A percentile compares a stretch with the other conserved stretches of the same genome.
Conservation (phyloP, 2,113 vertebrate species). For the Boleophthalmus pectinirostris region DNA sequence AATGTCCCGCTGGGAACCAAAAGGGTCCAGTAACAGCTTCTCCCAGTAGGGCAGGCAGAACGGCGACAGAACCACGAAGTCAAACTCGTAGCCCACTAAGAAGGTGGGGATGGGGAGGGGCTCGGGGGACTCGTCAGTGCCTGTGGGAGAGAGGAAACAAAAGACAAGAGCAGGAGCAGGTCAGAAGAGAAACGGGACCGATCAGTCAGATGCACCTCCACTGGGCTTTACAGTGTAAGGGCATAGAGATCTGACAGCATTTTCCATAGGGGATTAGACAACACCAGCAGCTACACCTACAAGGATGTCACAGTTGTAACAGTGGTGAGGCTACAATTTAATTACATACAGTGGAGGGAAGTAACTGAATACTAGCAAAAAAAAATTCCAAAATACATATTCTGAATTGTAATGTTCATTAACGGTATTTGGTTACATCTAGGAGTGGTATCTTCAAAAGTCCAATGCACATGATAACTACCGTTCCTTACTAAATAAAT, state of each 20-base stretch:
- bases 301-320: background rate
- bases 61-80: slow-evolving; percentile 97
- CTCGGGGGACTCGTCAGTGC: slow-evolving; percentile 98
- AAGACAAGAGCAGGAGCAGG: background rate
- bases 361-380: background rate
- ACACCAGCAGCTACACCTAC: background rate
- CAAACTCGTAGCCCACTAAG: slow-evolving; percentile 95
- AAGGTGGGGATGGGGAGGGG: slow-evolving; percentile 98
- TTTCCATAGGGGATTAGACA: background rate
- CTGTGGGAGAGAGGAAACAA: slow-evolving; percentile 68
- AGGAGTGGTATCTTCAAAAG: no score
- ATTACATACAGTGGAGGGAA: background rate
- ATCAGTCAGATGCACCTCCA: background rate
- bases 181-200: slow-evolving; percentile 7
- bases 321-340: background rate
- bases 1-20: slow-evolving; percentile 94
- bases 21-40: slow-evolving; percentile 95
- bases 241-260: background rate
- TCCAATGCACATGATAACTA: no score
- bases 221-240: slow-evolving; percentile 2
- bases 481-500: no score
- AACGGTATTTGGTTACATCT: no score
- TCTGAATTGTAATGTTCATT: no score
- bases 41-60: slow-evolving; percentile 98
- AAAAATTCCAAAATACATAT: background rate